Evolutionary conservation across 1,140 invertebrate genomes (phyloP).

Genomic region (Drosophila orosa): DNA sequence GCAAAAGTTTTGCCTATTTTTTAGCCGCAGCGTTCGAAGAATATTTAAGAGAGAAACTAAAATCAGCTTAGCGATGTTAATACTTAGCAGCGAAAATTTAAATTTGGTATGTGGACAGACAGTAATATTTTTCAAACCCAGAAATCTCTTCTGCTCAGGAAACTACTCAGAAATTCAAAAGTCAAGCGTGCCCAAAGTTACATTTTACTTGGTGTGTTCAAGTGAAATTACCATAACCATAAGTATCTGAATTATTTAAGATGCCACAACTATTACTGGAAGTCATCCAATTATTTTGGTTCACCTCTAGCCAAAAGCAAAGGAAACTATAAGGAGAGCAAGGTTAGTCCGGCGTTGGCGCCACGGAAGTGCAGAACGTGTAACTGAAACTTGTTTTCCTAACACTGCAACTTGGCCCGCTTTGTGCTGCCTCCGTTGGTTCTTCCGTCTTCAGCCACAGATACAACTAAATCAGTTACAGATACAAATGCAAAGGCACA

Average conservation of each 20-base stretch:
- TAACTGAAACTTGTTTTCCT: conserved; percentile 79
- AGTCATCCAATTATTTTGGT: conserved; percentile 5
- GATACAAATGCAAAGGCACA: conserved; percentile 1
- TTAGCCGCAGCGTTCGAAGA: not conserved
- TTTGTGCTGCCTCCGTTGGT: conserved; percentile 17
- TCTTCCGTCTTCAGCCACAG: conserved; percentile 16
- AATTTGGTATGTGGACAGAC: not conserved
- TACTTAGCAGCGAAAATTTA: not conserved
- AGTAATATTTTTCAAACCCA: not conserved
- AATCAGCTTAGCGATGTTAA: not conserved
- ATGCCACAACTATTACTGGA: conserved; percentile 1
- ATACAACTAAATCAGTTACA: conserved; percentile 12
- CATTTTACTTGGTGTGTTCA: not conserved
- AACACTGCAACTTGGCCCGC: conserved; percentile 57
- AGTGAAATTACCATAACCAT: not conserved
- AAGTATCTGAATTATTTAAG: conserved; percentile 16
- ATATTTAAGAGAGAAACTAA: not conserved
- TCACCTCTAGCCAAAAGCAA: conserved; percentile 12
- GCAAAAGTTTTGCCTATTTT: not conserved
- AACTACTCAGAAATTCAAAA: not conserved
- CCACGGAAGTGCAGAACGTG: conserved; percentile 75
- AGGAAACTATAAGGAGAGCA: conserved; percentile 34
- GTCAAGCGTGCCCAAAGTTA: not conserved
- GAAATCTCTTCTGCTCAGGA: not conserved
- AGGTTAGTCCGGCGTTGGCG: conserved; percentile 61